These are phyloP conservation scores for Platorchestia sp. DNA, from an alignment of 1,140 invertebrate species.

Conservation along the genomic window DNA sequence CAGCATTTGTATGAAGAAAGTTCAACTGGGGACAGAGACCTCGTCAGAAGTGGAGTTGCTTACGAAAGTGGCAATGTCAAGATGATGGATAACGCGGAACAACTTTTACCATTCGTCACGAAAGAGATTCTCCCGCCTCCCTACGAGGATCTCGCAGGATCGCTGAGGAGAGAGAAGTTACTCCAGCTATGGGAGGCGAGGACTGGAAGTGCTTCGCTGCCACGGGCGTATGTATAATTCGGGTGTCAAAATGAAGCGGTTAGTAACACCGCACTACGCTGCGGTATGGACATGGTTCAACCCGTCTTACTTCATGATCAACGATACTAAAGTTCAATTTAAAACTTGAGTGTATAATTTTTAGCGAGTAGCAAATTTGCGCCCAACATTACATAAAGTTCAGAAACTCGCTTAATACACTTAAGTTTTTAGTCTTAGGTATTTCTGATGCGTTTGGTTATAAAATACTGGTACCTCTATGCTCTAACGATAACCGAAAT, in stretches of 20 bases:
- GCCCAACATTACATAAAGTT: too few relatives aligned
- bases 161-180: neutral
- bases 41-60: neutral
- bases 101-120: neutral
- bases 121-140: neutral
- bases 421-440: too few relatives aligned
- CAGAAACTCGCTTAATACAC: too few relatives aligned
- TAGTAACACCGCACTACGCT: neutral
- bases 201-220: neutral
- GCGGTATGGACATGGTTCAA: too few relatives aligned
- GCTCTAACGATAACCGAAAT: too few relatives aligned
- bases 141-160: neutral
- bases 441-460: too few relatives aligned
- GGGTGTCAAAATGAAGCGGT: neutral
- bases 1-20: neutral
- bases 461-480: too few relatives aligned
- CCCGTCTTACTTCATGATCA: too few relatives aligned
- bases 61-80: neutral
- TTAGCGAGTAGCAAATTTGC: too few relatives aligned
- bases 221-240: neutral
- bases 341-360: too few relatives aligned
- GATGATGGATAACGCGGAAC: neutral
- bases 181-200: neutral
- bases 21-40: neutral
- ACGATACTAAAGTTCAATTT: too few relatives aligned